Base-by-base conservation (phyloP, 2,113 vertebrate species). In the Perca flavescens region DNA sequence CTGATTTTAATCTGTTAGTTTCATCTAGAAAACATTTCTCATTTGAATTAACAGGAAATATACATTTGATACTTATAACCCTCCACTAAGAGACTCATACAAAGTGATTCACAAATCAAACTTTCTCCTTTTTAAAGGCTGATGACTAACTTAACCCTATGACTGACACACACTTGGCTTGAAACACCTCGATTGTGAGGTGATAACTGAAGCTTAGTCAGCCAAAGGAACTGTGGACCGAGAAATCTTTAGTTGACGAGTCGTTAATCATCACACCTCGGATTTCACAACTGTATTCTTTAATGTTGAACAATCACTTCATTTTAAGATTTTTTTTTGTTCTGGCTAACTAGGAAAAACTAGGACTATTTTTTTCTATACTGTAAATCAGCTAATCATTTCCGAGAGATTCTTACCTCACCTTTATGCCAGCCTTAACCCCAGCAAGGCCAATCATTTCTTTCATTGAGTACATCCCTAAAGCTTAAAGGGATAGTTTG, bases 211-310 rank as follows among this genome's bases (percentile, higher is more conserved):
- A 46, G 53, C 9, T 82, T 34, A 64, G 53, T 81, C 74, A 79
- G 65, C 22, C 10, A 21, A 49, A 65, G 28, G 49, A 22, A 25
- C 16, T 14, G n/a, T 28, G 5, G 47, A 43, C 13, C 28, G 43
- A 43, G 36, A 56, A 66, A 72, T 14, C 3, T 54, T 17, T 1
- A 14, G 5, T 11, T 36, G 60, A 56, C 13, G 0, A 5, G 3
- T 16, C 54, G 25, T 82, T n/a, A 28, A 62, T 68, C 53, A 66
- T 19, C 49, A 31, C 21, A 63, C 25, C 54, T 57, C 14, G 22
- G 52, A 84, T 87, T 86, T 70, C 82, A 70, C 73, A 85, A 71
- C 15, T 28, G 12, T 3, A 1, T 0, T 6, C 9, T 66, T 46
- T 14, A 0, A 50, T 31, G 4, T 49, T 49, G 25, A 60, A 65